Evolutionary conservation across 1,140 invertebrate species (phyloP), one percentile per base, ranked within the genome.

Genomic region (Drosophila serrata): DNA sequence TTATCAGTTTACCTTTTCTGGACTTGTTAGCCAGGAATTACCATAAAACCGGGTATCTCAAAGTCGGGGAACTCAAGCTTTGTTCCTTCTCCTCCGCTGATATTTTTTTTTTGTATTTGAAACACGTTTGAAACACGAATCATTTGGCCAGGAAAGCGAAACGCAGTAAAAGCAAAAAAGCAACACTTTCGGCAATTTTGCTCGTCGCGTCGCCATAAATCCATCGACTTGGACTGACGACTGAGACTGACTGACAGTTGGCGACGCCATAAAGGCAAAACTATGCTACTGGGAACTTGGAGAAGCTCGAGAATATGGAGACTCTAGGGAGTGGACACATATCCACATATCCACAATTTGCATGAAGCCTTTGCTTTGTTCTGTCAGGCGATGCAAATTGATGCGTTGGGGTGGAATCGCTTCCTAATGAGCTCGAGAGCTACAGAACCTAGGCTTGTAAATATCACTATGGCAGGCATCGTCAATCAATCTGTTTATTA

Each of bases 71-170:
- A 37, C 7, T 22, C 51, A n/a, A 22, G 51, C 13, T 2, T 53
- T 53, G 40, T 64, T 51, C 24, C 24, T 27, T 35, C 15, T 53
- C 59, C 24, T 68, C 62, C n/a, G n/a, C n/a, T n/a, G n/a, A n/a
- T 53, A 39, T 19, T 33, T 11, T 53, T 64, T 48, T 78, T 85
- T 62, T 27, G 61, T 81, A 87, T 87, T 84, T 87, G 80, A 87
- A 84, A 87, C 84, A 87, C 84, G 84, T 87, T 87, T 88, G 84
- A 24, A 24, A 24, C 24, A 2, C 24, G 24, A 70, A 78, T 77
- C 84, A 88, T 87, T 87, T 88, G 84, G 76, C 84, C 76, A 88
- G 84, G 75, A 67, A 82, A 64, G 69, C 79, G 49, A 65, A 75
- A 75, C 79, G 75, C 61, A 68, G 51, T 24, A 55, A 55, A 37